phyloP scores from a whole-genome alignment of 2,888 invertebrate genomes.

The Acronicta leporina region DNA sequence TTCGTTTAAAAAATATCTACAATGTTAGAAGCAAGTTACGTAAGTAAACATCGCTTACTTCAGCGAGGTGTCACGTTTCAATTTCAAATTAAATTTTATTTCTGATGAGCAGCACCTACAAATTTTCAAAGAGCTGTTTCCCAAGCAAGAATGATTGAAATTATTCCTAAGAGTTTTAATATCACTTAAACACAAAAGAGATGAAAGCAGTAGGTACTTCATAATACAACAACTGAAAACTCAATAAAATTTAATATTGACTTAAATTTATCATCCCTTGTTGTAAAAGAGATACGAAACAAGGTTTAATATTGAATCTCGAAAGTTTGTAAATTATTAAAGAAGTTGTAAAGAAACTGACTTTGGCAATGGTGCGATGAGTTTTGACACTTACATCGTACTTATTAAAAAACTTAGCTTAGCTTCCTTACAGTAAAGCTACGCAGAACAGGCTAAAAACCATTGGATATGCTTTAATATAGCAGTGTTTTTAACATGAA shows the following conservation, averaged over 20 bases:
- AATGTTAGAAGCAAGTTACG: constrained; percentile 6
- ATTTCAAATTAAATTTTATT: constrained; percentile 34
- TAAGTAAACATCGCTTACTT: constrained; percentile 25
- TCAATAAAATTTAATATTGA: constrained; percentile 50
- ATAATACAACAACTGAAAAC: constrained; percentile 39
- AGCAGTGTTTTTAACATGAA: no score
- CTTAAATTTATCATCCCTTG: constrained; percentile 50
- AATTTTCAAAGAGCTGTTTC: constrained; percentile 15
- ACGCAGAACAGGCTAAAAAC: neutral
- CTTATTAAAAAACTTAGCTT: neutral
- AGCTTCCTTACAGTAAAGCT: neutral
- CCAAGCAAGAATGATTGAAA: constrained; percentile 9
- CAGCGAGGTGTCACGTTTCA: constrained; percentile 26
- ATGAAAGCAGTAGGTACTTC: constrained; percentile 36
- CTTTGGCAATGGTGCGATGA: constrained; percentile 17
- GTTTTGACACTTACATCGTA: constrained; percentile 7
- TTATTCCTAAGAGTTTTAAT: constrained; percentile 37
- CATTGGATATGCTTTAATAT: neutral
- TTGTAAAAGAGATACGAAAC: constrained; percentile 45
- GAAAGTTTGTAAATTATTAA: constrained; percentile 49
- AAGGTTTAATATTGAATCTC: constrained; percentile 49
- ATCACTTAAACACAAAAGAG: constrained; percentile 34
- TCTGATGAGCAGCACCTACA: constrained; percentile 9
- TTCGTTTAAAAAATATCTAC: constrained; percentile 7
- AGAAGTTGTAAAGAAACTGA: constrained; percentile 33